phyloP scores from a whole-genome alignment of 2,113 vertebrate species.

The Aix galericulata region DNA sequence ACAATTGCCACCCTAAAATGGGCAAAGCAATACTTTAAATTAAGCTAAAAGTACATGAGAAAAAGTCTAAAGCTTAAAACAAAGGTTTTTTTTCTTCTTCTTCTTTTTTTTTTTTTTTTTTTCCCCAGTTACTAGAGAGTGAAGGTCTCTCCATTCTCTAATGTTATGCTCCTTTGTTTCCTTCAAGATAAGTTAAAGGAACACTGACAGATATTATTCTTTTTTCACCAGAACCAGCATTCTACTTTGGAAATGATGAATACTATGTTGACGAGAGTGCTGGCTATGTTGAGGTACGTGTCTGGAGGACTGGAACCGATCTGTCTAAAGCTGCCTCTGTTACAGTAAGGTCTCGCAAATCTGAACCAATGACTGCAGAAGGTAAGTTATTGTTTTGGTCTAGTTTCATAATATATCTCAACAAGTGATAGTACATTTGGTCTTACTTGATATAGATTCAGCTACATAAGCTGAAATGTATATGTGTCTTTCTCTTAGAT shows the following conservation, averaged over 20 bases:
- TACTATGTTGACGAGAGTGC: conserved; percentile 91
- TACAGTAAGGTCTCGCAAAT: conserved; percentile 89
- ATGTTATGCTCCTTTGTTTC: not conserved
- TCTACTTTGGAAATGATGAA: conserved; percentile 86
- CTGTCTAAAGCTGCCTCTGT: conserved; percentile 87
- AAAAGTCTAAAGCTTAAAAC: not conserved
- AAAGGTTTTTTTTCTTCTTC: not conserved
- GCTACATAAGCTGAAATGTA: accelerated
- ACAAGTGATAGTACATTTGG: not conserved
- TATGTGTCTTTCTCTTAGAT: not conserved
- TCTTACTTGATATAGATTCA: not conserved
- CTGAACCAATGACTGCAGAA: conserved; percentile 85
- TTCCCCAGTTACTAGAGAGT: not conserved
- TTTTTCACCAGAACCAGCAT: conserved; percentile 82
- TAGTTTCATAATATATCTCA: not conserved
- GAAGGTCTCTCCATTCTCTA: not conserved
- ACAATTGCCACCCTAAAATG: not conserved
- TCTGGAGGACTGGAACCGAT: conserved; percentile 92
- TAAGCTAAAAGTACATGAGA: not conserved
- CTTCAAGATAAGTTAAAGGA: not conserved
- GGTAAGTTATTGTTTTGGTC: conserved; percentile 73
- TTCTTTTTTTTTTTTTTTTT: not conserved
- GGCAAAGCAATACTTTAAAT: not conserved
- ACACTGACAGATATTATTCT: not conserved
- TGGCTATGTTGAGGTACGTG: conserved; percentile 83